Conservation (phyloP, 2,888 invertebrate species). For the Apodemia zela region DNA sequence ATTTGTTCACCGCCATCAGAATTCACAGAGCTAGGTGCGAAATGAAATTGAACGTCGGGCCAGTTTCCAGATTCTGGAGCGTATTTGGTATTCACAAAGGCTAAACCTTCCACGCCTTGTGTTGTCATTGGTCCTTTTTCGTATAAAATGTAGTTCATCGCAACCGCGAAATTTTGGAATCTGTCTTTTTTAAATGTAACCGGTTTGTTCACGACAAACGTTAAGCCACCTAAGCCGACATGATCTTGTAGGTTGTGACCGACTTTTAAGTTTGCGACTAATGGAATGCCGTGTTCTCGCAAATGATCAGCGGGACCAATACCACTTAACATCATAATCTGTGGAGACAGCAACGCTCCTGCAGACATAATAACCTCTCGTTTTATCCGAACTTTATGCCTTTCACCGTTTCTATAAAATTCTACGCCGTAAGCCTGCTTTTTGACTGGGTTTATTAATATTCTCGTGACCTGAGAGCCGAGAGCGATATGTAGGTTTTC, state of each 20-base stretch:
- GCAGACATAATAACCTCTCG: constrained; percentile 92
- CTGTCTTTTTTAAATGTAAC: constrained; percentile 88
- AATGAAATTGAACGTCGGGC: constrained; percentile 94
- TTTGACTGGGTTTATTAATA: constrained; percentile 84
- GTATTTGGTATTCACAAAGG: constrained; percentile 92
- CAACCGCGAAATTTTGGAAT: constrained; percentile 87
- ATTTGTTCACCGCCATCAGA: constrained; percentile 92
- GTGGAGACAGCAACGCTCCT: constrained; percentile 93
- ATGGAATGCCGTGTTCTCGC: constrained; percentile 84
- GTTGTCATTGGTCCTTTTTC: constrained; percentile 92
- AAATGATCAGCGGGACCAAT: constrained; percentile 90
- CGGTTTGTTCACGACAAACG: constrained; percentile 90
- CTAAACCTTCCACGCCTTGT: constrained; percentile 92
- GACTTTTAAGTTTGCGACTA: constrained; percentile 87
- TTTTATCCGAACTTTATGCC: constrained; percentile 84
- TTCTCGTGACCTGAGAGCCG: constrained; percentile 86
- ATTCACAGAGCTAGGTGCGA: constrained; percentile 90
- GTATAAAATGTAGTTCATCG: constrained; percentile 89
- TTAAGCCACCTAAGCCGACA: constrained; percentile 91
- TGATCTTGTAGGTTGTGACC: constrained; percentile 94
- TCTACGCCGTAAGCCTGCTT: constrained; percentile 89
- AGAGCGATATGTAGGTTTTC: constrained; percentile 90
- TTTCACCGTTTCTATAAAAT: constrained; percentile 83
- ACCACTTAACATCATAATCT: constrained; percentile 94
- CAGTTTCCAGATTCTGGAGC: constrained; percentile 88